Evolutionary conservation across 1,140 invertebrate species (phyloP).

Genomic region (Sinella curviseta): DNA sequence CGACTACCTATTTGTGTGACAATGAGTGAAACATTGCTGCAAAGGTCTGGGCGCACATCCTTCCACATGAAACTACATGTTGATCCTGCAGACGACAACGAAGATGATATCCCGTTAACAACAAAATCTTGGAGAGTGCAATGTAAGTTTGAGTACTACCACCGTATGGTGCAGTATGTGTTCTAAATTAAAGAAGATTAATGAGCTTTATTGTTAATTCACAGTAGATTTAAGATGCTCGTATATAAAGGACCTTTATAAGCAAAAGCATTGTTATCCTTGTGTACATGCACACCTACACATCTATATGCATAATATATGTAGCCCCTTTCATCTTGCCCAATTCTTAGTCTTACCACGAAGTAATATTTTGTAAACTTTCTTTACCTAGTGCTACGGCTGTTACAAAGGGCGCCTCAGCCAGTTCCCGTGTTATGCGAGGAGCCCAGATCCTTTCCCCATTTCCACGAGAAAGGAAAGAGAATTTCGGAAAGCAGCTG

Average conservation of each 20-base stretch:
- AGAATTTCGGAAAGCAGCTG: constrained; percentile 16
- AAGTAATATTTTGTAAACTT: not conserved
- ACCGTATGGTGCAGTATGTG: not conserved
- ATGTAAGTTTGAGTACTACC: not conserved
- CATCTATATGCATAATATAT: too few relatives aligned
- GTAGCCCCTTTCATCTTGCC: not conserved
- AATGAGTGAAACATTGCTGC: too few relatives aligned
- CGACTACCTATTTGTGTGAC: too few relatives aligned
- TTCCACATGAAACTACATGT: not conserved
- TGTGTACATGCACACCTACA: too few relatives aligned
- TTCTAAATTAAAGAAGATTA: not conserved
- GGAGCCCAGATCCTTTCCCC: not conserved
- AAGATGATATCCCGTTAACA: not conserved
- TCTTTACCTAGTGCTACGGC: not conserved
- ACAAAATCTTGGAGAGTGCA: not conserved
- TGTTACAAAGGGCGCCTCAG: not conserved
- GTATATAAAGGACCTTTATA: too few relatives aligned
- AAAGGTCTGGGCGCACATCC: too few relatives aligned
- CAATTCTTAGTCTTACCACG: not conserved
- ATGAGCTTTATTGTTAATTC: not conserved
- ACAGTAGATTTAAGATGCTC: too few relatives aligned
- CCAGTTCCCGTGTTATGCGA: not conserved
- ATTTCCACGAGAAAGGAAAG: not conserved
- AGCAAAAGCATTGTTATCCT: too few relatives aligned
- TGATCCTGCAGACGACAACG: not conserved